Percentiles rank a stretch among this genome's conserved stretches.
Conservation (phyloP, 2,797 vertebrate genomes). For the Anisognathus igniventris region DNA sequence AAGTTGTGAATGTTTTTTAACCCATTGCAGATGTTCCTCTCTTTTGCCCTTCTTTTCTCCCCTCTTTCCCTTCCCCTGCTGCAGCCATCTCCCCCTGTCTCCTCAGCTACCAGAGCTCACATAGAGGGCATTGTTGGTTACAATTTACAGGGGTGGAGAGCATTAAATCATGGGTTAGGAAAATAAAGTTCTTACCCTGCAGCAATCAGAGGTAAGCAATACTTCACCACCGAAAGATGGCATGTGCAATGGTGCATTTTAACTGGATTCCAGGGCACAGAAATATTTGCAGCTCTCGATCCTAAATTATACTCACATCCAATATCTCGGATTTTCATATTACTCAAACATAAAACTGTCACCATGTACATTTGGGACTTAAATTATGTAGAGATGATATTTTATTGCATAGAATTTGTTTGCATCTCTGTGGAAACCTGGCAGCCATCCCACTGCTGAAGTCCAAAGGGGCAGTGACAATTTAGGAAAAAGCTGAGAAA, state of each 20-base stretch:
- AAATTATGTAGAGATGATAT: conserved; percentile 55
- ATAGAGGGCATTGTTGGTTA: conserved; percentile 34
- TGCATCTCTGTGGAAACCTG: conserved; percentile 60
- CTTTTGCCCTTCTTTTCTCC: not conserved
- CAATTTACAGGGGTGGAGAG: conserved; percentile 15
- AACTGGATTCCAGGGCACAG: conserved; percentile 36
- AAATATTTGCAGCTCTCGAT: conserved; percentile 29
- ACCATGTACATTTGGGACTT: conserved; percentile 9
- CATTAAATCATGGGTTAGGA: conserved; percentile 42
- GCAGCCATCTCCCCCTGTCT: not conserved
- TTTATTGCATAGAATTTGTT: conserved; percentile 53
- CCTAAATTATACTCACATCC: conserved; percentile 35
- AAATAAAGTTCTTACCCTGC: conserved; percentile 43
- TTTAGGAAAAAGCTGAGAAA: conserved; percentile 36
- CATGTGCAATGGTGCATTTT: conserved; percentile 45
- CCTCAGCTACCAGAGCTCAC: not conserved
- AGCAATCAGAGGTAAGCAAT: conserved; percentile 25
- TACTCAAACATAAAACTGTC: conserved; percentile 62
- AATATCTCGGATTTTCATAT: conserved; percentile 42
- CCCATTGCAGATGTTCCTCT: not conserved
- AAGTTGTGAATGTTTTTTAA: not conserved
- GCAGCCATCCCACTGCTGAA: not conserved
- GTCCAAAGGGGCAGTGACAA: conserved; percentile 50
- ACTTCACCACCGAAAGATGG: not conserved
- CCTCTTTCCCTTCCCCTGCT: not conserved